phyloP scores from a whole-genome alignment of 35 echinoderm and acorn worm genomes.

The Antedon bifida region DNA sequence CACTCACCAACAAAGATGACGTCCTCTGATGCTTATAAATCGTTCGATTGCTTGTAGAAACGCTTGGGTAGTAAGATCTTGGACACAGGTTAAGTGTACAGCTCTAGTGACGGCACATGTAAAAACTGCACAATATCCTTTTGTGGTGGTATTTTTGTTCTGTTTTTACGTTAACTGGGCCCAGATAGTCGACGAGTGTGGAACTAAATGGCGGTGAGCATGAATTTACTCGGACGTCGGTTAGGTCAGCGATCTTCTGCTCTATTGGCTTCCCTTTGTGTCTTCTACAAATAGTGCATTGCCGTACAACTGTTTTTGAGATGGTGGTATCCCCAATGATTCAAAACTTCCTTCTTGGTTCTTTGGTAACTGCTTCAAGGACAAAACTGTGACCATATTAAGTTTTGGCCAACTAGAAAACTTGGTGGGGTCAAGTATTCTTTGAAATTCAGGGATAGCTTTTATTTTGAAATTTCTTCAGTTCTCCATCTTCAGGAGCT shows the following conservation, averaged over 20 bases:
- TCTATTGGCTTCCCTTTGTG: neutral
- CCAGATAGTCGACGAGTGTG: neutral
- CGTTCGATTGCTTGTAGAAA: conserved; percentile 61
- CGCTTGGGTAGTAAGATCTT: conserved; percentile 51
- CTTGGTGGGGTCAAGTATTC: too few relatives aligned
- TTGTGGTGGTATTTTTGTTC: neutral
- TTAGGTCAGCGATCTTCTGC: neutral
- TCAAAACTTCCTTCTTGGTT: too few relatives aligned
- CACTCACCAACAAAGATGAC: conserved; percentile 32
- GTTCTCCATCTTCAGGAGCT: too few relatives aligned
- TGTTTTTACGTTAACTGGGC: neutral
- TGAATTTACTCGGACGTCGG: neutral
- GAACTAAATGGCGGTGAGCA: neutral
- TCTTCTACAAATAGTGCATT: too few relatives aligned
- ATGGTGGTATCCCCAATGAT: too few relatives aligned
- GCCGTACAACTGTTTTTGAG: too few relatives aligned
- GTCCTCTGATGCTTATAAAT: conserved; percentile 57
- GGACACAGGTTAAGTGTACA: conserved; percentile 53
- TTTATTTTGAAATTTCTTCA: too few relatives aligned
- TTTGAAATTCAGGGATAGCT: too few relatives aligned
- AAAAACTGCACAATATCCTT: neutral
- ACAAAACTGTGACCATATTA: too few relatives aligned
- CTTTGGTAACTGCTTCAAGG: too few relatives aligned
- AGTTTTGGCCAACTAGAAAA: too few relatives aligned
- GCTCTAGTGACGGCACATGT: conserved; percentile 42